Evolutionary conservation across 2,113 vertebrate species (phyloP).

Genomic region (Triplophysa dalaica): DNA sequence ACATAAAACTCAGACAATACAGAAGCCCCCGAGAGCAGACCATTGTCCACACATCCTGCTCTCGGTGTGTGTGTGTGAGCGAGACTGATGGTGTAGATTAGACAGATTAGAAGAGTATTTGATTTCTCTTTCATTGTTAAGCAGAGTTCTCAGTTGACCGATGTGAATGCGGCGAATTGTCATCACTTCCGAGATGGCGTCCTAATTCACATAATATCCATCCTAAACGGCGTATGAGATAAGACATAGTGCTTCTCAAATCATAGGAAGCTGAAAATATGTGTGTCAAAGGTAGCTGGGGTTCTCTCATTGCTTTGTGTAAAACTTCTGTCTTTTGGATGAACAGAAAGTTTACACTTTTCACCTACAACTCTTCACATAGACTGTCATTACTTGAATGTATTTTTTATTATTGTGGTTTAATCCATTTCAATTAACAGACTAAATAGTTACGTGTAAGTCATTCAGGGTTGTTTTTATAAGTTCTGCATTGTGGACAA

Average conservation of each 20-base stretch:
- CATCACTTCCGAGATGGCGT: constrained; percentile 32
- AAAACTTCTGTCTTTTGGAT: too few relatives aligned
- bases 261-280: neutral
- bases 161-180: constrained; percentile 6
- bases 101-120: constrained; percentile 27
- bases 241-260: neutral
- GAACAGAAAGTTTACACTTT: too few relatives aligned
- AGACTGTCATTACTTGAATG: too few relatives aligned
- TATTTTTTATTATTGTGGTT: too few relatives aligned
- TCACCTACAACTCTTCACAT: too few relatives aligned
- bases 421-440: too few relatives aligned
- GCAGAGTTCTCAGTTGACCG: constrained; percentile 12
- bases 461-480: too few relatives aligned
- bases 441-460: too few relatives aligned
- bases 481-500: too few relatives aligned
- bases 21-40: constrained; percentile 26
- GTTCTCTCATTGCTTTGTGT: too few relatives aligned
- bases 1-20: constrained; percentile 39
- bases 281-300: neutral
- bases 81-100: neutral
- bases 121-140: constrained; percentile 30
- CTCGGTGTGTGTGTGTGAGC: neutral
- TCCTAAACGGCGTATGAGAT: neutral
- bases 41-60: constrained; percentile 41
- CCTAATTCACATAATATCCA: neutral